Evolutionary conservation across 2,888 invertebrate genomes (phyloP), one percentile per base, ranked within the genome.

Genomic region (Campoplex capitator): DNA sequence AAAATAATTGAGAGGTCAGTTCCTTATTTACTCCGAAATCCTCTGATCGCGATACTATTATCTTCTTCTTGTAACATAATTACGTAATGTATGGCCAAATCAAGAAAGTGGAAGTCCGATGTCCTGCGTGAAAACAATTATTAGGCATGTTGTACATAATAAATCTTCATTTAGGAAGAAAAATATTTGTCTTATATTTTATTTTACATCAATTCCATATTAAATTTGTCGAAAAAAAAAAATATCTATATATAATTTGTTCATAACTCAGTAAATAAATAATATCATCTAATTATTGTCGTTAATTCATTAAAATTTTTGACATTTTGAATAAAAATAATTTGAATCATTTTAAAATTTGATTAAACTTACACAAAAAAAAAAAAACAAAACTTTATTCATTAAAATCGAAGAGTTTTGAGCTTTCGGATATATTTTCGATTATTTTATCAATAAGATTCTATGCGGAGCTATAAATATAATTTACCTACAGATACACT

Each of bases 111-210:
- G 48, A 84, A 80, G 76, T 85, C 76, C 83, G 71, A 89, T 83
- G 83, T 71, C 86, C 88, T 87, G 85, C 84, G 80, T 35, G 8
- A 83, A 86, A 58, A 84, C 42, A 85, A 62, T 62, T 81, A 79
- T 74, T 88, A 86, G 88, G 86, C 86, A 86, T 85, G 82, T 82
- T 89, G 88, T 89, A 89, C 86, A 88, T 88, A 86, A 89, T 89
- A 88, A 89, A 88, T 86, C 85, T 86, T 86, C 83, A 70, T 70
- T 84, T 83, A 84, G 89, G 71, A 84, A 88, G 58, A 65, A 84
- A 28, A 84, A 54, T 65, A 75, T 16, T 16, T 38, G 54, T 62
- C 11, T 84, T n/a, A 28, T 76, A 28, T 23, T 70, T 87, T 62
- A 78, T 87, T 87, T 74, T 77, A 80, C 56, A 67, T 35, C 42